Conservation (phyloP, 2,797 vertebrate genomes). For the Tympanoctomys barrerae region DNA sequence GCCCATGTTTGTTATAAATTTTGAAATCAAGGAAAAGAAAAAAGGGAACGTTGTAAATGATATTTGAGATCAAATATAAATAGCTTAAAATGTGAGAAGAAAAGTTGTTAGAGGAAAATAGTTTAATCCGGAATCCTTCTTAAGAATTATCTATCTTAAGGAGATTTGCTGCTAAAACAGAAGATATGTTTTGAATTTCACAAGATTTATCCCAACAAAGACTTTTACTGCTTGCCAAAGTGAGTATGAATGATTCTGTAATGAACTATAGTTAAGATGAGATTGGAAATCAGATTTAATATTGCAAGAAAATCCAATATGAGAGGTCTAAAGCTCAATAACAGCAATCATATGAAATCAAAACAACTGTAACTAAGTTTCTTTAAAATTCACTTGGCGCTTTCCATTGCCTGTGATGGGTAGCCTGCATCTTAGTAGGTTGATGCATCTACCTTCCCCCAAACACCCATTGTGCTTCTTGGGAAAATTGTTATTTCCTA, state of each 20-base stretch:
- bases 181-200: slow-evolving; percentile 35
- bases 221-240: background rate
- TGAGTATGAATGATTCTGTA: slow-evolving; percentile 23
- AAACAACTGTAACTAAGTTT: slow-evolving; percentile 74
- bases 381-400: slow-evolving; percentile 68
- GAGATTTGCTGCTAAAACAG: background rate
- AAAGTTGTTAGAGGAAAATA: background rate
- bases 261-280: background rate
- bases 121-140: background rate
- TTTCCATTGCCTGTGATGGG: slow-evolving; percentile 76
- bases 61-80: slow-evolving; percentile 52
- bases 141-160: slow-evolving; percentile 1
- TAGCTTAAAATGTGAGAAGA: background rate
- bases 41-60: background rate
- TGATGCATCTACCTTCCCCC: slow-evolving; percentile 73
- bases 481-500: slow-evolving; percentile 79
- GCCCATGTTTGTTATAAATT: slow-evolving; percentile 1
- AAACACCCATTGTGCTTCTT: slow-evolving; percentile 73
- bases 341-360: slow-evolving; percentile 62
- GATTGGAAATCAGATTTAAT: slow-evolving; percentile 61
- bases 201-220: background rate
- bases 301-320: slow-evolving; percentile 5
- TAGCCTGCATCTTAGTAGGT: slow-evolving; percentile 80
- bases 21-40: background rate
- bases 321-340: background rate